phyloP scores from a whole-genome alignment of 2,888 invertebrate species.

The Eupithecia tripunctaria region DNA sequence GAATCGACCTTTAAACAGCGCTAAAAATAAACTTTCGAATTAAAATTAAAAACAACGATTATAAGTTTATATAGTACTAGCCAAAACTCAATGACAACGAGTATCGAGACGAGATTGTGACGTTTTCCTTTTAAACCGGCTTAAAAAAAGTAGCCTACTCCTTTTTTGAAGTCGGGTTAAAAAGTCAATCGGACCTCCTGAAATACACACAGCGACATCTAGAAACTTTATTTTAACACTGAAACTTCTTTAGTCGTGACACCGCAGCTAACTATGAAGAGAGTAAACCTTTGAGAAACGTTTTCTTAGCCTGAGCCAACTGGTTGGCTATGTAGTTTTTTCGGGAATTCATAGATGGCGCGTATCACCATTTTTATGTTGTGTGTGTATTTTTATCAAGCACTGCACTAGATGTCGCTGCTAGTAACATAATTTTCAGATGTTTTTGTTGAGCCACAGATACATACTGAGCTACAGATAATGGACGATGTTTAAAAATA shows the following conservation, averaged over 20 bases:
- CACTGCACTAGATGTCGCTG: slow-evolving; percentile 30
- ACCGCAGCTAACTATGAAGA: not conserved
- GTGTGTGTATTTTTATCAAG: too few species aligned
- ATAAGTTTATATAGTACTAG: too few species aligned
- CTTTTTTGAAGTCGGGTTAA: too few species aligned
- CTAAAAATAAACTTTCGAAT: too few species aligned
- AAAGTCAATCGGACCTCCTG: not conserved
- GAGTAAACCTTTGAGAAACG: not conserved
- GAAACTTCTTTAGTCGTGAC: not conserved
- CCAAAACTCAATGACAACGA: too few species aligned
- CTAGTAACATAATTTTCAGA: not conserved
- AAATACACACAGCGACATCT: slow-evolving; percentile 1
- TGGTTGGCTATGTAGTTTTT: slow-evolving; percentile 15
- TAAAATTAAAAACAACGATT: too few species aligned
- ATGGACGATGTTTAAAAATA: not conserved
- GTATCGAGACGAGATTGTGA: too few species aligned
- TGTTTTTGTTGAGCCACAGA: not conserved
- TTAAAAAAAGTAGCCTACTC: too few species aligned
- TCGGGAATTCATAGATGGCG: slow-evolving; percentile 35
- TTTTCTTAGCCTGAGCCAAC: not conserved
- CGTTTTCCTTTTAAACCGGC: too few species aligned
- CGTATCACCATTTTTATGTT: not conserved
- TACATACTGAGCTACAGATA: too few species aligned
- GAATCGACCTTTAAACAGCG: too few species aligned
- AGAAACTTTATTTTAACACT: not conserved